These are phyloP conservation scores for Drosophila testacea DNA, from an alignment of 2,888 invertebrate species.

Conservation along the genomic window DNA sequence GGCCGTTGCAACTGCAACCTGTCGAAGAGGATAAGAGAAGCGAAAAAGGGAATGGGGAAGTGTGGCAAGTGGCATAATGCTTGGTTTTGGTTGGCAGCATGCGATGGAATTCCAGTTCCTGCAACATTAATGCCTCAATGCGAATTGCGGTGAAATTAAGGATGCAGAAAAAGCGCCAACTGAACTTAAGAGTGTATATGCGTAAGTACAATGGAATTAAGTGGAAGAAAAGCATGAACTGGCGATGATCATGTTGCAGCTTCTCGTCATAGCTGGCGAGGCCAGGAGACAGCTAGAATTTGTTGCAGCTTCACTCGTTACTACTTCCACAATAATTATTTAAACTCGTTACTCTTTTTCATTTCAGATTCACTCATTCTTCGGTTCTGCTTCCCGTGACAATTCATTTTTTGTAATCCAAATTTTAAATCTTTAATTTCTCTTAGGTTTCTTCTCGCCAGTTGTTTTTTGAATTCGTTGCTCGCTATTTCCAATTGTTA, in stretches of 20 bases:
- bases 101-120: background rate
- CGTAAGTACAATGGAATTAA: constrained; percentile 2
- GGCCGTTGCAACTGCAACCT: constrained; percentile 18
- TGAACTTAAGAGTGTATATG: background rate
- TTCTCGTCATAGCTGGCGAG: background rate
- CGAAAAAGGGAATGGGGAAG: background rate
- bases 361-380: no score
- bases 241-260: background rate
- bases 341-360: background rate
- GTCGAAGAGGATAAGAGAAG: background rate
- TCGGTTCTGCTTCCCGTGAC: no score
- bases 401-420: no score
- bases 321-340: no score
- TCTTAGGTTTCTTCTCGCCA: no score
- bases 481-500: no score
- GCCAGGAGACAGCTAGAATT: no score
- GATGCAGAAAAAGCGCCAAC: constrained; percentile 1
- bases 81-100: constrained; percentile 2
- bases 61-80: background rate
- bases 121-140: constrained; percentile 17
- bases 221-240: background rate
- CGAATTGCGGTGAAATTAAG: constrained; percentile 24
- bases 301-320: no score
- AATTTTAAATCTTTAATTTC: no score
- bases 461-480: background rate